Percentiles rank a stretch among this genome's conserved stretches.
phyloP scores from a whole-genome alignment of 1,140 invertebrate species.

The Batillaria attramentaria region DNA sequence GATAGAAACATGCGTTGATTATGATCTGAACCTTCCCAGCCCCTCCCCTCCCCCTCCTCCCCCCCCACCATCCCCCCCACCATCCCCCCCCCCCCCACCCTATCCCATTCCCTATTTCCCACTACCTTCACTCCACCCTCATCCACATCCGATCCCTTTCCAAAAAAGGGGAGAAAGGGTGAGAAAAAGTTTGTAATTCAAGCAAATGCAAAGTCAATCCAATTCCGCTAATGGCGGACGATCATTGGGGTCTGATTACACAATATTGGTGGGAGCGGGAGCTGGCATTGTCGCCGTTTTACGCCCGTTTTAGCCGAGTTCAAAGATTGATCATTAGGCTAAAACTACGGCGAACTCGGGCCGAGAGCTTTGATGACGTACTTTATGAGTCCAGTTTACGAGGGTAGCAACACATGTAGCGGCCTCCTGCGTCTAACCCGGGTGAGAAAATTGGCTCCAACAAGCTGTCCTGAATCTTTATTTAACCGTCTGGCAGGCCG shows the following conservation, averaged over 20 bases:
- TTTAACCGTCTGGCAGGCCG: conserved; percentile 26
- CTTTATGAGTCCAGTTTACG: conserved; percentile 24
- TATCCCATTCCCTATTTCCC: no score
- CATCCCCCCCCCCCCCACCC: no score
- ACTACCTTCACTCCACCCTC: neutral
- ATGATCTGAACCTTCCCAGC: no score
- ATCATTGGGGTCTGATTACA: conserved; percentile 29
- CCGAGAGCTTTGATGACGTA: conserved; percentile 32
- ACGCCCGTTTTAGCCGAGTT: conserved; percentile 28
- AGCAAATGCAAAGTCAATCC: conserved; percentile 4
- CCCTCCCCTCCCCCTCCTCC: neutral
- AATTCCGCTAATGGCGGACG: conserved; percentile 29
- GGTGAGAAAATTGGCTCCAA: conserved; percentile 13
- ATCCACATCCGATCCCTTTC: neutral
- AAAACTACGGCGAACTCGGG: conserved; percentile 20
- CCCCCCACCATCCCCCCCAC: neutral
- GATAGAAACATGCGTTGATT: conserved; percentile 1
- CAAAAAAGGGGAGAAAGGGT: neutral
- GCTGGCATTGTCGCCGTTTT: conserved; percentile 16
- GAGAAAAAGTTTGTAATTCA: neutral
- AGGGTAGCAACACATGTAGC: conserved; percentile 22
- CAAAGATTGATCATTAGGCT: conserved; percentile 24
- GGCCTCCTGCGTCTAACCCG: neutral
- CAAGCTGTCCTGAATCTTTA: conserved; percentile 20
- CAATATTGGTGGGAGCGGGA: conserved; percentile 12